Percentiles rank a stretch among this genome's conserved stretches.
These are phyloP conservation scores for Deilephila porcellus DNA, from an alignment of 2,888 invertebrate species.

Conservation along the genomic window DNA sequence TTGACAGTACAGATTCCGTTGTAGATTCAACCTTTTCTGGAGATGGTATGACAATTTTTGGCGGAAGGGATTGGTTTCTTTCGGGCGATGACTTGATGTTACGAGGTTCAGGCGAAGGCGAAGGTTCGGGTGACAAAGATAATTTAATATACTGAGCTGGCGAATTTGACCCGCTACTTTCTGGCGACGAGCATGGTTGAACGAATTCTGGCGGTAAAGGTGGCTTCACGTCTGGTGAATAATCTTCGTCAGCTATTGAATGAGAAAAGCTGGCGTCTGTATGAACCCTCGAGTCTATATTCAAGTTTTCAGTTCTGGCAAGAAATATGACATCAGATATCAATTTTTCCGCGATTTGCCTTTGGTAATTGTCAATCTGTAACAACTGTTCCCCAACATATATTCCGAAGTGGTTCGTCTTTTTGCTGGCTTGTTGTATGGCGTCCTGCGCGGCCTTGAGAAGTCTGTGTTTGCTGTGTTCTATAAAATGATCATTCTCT, in stretches of 20 bases:
- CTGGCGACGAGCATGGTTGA: neutral
- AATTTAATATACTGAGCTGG: constrained; percentile 16
- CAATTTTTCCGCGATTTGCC: constrained; percentile 8
- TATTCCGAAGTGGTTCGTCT: neutral
- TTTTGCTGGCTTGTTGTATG: neutral
- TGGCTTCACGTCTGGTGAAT: constrained; percentile 5
- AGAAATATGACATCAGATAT: constrained; percentile 12
- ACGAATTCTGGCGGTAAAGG: neutral
- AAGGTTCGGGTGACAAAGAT: neutral
- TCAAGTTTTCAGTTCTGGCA: neutral
- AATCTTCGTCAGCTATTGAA: neutral
- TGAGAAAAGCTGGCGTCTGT: neutral
- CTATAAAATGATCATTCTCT: neutral
- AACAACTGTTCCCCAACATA: constrained; percentile 12
- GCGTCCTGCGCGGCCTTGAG: neutral
- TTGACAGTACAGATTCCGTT: neutral
- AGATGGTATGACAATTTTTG: neutral
- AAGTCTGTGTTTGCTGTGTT: neutral
- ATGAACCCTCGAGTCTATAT: neutral
- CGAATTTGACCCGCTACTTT: neutral
- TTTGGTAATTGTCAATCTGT: neutral
- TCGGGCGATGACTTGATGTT: neutral
- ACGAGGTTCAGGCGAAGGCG: neutral
- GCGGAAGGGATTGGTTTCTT: neutral
- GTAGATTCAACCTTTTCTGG: neutral